These are phyloP conservation scores for Coreius guichenoti DNA, from an alignment of 2,797 vertebrate genomes.

Conservation along the genomic window DNA sequence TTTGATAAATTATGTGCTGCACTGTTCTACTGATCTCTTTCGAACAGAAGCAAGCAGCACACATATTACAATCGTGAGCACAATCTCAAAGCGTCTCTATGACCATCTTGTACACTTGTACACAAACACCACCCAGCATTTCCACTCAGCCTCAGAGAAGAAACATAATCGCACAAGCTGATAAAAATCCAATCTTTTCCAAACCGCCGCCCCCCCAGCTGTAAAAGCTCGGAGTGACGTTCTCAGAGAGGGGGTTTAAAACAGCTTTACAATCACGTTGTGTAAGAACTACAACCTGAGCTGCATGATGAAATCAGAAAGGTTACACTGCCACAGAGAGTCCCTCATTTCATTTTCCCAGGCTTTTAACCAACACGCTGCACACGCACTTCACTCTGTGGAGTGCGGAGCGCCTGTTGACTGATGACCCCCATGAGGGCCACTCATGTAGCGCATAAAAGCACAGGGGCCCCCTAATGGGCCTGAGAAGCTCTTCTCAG, in stretches of 20 bases:
- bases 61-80: neutral
- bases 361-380: constrained; percentile 18
- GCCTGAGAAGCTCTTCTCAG: constrained; percentile 22
- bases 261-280: constrained; percentile 50
- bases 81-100: neutral
- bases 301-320: constrained; percentile 41
- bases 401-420: constrained; percentile 38
- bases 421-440: constrained; percentile 51
- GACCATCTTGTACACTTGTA: constrained; percentile 8
- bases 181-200: constrained; percentile 57
- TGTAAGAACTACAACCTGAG: constrained; percentile 51
- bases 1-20: neutral
- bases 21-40: neutral
- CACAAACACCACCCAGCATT: constrained; percentile 40
- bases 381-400: constrained; percentile 13
- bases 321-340: constrained; percentile 29
- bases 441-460: constrained; percentile 47
- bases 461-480: constrained; percentile 45
- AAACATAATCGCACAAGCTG: constrained; percentile 55
- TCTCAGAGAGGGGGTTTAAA: constrained; percentile 52
- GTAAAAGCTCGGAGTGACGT: constrained; percentile 47
- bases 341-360: constrained; percentile 47
- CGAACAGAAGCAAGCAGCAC: neutral
- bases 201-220: constrained; percentile 30
- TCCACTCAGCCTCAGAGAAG: constrained; percentile 38